Evolutionary conservation across 2,113 vertebrate species (phyloP).

Genomic region (Dolichallabes microphthalmus): DNA sequence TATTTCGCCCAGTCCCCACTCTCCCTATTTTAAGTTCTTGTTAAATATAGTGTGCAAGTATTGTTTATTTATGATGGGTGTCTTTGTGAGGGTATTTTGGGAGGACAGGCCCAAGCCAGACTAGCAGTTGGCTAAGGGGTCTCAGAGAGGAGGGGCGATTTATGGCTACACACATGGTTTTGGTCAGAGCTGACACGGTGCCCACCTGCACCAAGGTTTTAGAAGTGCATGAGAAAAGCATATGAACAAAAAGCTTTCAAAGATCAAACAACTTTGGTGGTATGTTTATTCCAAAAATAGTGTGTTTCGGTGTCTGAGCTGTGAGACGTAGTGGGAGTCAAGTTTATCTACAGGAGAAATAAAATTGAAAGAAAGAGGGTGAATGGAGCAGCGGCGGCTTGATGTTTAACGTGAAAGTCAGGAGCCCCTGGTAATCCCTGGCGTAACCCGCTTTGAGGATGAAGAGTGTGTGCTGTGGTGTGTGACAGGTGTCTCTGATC

Average conservation of each 20-base stretch:
- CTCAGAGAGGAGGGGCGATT: slow-evolving; percentile 35
- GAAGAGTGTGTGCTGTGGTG: slow-evolving; percentile 35
- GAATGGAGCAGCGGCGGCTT: slow-evolving; percentile 23
- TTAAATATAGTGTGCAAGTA: slow-evolving; percentile 39
- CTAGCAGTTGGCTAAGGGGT: slow-evolving; percentile 42
- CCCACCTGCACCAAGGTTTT: slow-evolving; percentile 47
- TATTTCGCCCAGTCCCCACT: not conserved
- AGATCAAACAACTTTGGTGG: slow-evolving; percentile 23
- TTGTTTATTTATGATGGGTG: slow-evolving; percentile 52
- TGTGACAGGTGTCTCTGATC: slow-evolving; percentile 53
- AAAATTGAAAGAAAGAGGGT: slow-evolving; percentile 11
- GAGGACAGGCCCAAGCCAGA: slow-evolving; percentile 47
- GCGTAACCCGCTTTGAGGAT: slow-evolving; percentile 27
- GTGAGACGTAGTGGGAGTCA: not conserved
- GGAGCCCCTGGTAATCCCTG: slow-evolving; percentile 19
- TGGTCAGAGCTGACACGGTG: slow-evolving; percentile 35
- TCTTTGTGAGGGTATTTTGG: slow-evolving; percentile 64
- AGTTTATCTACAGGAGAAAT: not conserved
- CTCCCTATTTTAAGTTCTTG: not conserved
- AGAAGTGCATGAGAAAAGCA: not conserved
- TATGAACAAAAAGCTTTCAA: slow-evolving; percentile 30
- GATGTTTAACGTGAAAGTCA: not conserved
- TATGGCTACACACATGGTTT: slow-evolving; percentile 47
- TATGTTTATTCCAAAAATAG: slow-evolving; percentile 25
- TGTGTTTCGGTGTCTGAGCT: not conserved